Base-by-base conservation (phyloP, 2,888 invertebrate genomes). In the Acanthosepion lycidas region DNA sequence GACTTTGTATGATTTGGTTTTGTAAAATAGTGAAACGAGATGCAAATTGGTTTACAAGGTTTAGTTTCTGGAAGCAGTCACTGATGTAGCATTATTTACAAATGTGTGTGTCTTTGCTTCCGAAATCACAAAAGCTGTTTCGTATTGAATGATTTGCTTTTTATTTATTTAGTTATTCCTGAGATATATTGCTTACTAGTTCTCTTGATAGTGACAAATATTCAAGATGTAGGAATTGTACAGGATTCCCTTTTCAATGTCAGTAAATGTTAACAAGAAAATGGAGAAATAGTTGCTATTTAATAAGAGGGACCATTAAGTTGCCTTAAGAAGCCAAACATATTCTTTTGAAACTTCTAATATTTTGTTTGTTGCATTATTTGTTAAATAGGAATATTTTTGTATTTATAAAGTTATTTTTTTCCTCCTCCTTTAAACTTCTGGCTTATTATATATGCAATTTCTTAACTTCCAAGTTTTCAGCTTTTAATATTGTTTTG, bases 251-350 rank as follows among this genome's bases (percentile, higher is more conserved):
- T 78, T 78, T n/a, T 12, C n/a, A 12, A 78, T 78, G 78, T 78
- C 78, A 78, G 78, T 18, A 78, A 78, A 78, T 78, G 26, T 78
- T 78, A 78, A 78, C 78, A 78, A 78, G 78, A 78, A 78, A 78
- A 78, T n/a, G n/a, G 12, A 28, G 15, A 78, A 8, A n/a, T 78
- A 78, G n/a, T 78, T 78, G n/a, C 78, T 33, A n/a, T 78, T 78
- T 33, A 78, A 78, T 33, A 78, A 78, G 78, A 78, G 78, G 78
- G n/a, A 78, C 78, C 78, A 78, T 78, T 78, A 78, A 78, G 78
- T 78, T 78, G 78, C 78, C 78, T 33, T 12, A 18, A 33, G 78
- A 78, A 78, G 78, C 78, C 78, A 78, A 78, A 12, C 78, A 78
- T 78, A n/a, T 78, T 78, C 78, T 78, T 78, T n/a, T 78, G 78